Evolutionary conservation across 2,113 vertebrate genomes (phyloP).

Genomic region (Loxodonta africana): DNA sequence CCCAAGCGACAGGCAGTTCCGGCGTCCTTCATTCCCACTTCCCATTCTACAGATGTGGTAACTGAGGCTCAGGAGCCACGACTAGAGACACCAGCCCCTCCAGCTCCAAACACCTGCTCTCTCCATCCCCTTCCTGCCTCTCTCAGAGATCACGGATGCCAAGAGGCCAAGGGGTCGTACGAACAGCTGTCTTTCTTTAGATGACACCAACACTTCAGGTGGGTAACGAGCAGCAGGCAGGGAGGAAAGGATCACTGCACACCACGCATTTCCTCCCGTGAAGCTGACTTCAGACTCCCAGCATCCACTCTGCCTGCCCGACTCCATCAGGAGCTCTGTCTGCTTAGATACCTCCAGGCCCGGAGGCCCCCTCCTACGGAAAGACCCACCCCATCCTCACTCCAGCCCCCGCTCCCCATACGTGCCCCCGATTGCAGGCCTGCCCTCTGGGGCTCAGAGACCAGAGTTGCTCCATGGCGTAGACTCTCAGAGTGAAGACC

Average conservation of each 20-base stretch:
- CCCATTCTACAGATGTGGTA: background rate
- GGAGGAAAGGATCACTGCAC: background rate
- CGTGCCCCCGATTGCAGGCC: background rate
- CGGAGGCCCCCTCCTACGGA: background rate
- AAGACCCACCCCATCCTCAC: background rate
- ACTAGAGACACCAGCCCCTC: background rate
- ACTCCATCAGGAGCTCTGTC: background rate
- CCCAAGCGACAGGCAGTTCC: rapidly evolving
- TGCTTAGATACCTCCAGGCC: background rate
- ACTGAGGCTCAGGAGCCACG: background rate
- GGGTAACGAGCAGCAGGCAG: rapidly evolving
- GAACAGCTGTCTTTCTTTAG: rapidly evolving
- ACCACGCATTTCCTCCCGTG: rapidly evolving
- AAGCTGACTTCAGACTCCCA: background rate
- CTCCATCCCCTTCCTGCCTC: background rate
- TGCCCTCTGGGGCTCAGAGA: background rate
- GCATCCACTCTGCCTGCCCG: background rate
- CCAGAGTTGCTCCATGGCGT: background rate
- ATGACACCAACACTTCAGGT: rapidly evolving
- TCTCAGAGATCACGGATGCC: too few species aligned
- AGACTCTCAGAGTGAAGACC: background rate
- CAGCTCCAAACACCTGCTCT: rapidly evolving
- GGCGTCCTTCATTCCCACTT: rapidly evolving
- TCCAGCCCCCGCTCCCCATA: background rate
- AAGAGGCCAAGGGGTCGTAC: background rate